Percentiles rank a stretch among this genome's conserved stretches.
These are phyloP conservation scores for Caracal caracal DNA, from an alignment of 2,113 vertebrate species.

Conservation along the genomic window DNA sequence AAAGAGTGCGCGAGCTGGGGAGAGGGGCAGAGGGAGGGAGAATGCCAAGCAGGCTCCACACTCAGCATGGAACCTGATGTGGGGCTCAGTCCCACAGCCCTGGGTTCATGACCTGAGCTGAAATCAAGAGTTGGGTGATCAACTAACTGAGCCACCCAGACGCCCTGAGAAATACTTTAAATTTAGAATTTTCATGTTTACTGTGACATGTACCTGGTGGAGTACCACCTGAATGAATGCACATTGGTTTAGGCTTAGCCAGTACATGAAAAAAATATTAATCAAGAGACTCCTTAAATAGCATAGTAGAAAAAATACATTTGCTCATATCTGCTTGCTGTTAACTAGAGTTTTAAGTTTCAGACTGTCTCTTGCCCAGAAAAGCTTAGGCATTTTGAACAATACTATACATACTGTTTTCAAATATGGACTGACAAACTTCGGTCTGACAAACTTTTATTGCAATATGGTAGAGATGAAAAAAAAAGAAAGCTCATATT, in stretches of 20 bases:
- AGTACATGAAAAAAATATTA: not conserved
- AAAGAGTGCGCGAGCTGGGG: too few species aligned
- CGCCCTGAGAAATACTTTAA: not conserved
- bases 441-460: not conserved
- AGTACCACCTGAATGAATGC: not conserved
- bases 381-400: not conserved
- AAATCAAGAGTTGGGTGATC: too few species aligned
- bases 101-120: too few species aligned
- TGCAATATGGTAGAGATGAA: not conserved
- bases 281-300: constrained; percentile 1
- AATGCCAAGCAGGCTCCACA: too few species aligned
- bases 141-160: too few species aligned
- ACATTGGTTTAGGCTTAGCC: not conserved
- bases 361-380: not conserved
- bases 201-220: not conserved
- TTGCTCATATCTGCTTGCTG: not conserved
- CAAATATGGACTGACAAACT: not conserved
- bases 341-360: constrained; percentile 30
- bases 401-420: not conserved
- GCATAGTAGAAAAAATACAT: not conserved
- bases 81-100: too few species aligned
- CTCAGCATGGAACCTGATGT: too few species aligned
- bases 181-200: constrained; percentile 10
- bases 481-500: not conserved
- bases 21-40: too few species aligned